Conservation (phyloP, 2,888 invertebrate species). For the Drosophila peninsularis region DNA sequence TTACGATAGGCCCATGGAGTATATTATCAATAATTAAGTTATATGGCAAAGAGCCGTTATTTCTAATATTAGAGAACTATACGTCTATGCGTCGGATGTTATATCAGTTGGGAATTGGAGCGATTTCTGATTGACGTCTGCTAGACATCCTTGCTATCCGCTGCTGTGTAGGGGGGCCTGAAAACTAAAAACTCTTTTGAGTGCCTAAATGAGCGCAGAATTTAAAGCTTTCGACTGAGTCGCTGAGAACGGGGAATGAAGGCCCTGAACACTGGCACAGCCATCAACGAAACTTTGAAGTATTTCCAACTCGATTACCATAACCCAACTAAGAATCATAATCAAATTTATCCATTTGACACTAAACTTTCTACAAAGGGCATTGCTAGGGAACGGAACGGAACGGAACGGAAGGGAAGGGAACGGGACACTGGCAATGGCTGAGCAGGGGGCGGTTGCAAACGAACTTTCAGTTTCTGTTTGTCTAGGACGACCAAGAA, state of each 20-base stretch:
- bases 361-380: slow-evolving; percentile 66
- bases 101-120: not conserved
- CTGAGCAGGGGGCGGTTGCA: not conserved
- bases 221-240: slow-evolving; percentile 23
- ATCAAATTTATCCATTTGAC: slow-evolving; percentile 77
- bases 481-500: slow-evolving; percentile 37
- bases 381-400: not conserved
- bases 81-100: too few species aligned
- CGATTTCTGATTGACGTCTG: not conserved
- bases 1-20: not conserved
- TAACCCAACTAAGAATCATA: slow-evolving; percentile 76
- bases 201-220: slow-evolving; percentile 31
- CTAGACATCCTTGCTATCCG: slow-evolving; percentile 10
- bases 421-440: not conserved
- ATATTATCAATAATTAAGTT: not conserved
- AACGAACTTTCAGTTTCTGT: slow-evolving; percentile 30
- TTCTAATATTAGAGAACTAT: too few species aligned
- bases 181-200: slow-evolving; percentile 37
- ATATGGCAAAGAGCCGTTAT: not conserved
- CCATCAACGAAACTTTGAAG: slow-evolving; percentile 67
- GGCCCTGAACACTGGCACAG: slow-evolving; percentile 4
- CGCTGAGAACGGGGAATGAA: slow-evolving; percentile 17
- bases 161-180: slow-evolving; percentile 12
- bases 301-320: slow-evolving; percentile 78
- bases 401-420: not conserved